These are phyloP conservation scores for Turnix velox DNA, from an alignment of 2,113 vertebrate genomes.

Conservation along the genomic window DNA sequence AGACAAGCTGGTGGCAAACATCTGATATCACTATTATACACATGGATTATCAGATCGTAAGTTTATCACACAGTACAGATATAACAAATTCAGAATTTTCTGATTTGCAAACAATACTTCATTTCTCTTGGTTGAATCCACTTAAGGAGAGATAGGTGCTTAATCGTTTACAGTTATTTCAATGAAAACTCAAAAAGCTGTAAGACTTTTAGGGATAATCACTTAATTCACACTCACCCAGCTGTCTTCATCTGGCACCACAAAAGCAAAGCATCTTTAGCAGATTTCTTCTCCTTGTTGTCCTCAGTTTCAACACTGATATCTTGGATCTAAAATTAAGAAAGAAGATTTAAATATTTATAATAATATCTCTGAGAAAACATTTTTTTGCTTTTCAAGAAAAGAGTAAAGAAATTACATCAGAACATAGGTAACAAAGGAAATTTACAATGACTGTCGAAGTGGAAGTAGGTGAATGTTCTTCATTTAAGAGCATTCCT, in stretches of 20 bases:
- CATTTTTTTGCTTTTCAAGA: neutral
- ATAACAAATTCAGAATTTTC: neutral
- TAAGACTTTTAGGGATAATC: neutral
- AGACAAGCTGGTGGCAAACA: neutral
- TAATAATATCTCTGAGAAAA: neutral
- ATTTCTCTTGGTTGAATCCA: neutral
- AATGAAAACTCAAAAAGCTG: neutral
- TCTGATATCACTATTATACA: neutral
- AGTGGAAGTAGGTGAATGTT: neutral
- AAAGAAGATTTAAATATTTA: neutral
- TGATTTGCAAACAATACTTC: neutral
- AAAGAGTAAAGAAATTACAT: neutral
- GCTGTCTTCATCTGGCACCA: conserved; percentile 99
- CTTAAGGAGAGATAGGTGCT: neutral
- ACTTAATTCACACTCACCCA: conserved; percentile 79
- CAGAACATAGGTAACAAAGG: neutral
- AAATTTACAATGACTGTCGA: neutral
- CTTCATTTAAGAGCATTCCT: neutral
- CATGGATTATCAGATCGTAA: neutral
- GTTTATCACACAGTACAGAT: neutral
- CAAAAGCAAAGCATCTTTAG: conserved; percentile 92
- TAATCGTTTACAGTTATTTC: conserved; percentile 1
- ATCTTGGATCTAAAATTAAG: conserved; percentile 88
- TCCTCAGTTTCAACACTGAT: conserved; percentile 97
- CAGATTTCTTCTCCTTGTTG: conserved; percentile 96